phyloP scores from a whole-genome alignment of 2,888 invertebrate genomes.

The Melieria crassipennis region DNA sequence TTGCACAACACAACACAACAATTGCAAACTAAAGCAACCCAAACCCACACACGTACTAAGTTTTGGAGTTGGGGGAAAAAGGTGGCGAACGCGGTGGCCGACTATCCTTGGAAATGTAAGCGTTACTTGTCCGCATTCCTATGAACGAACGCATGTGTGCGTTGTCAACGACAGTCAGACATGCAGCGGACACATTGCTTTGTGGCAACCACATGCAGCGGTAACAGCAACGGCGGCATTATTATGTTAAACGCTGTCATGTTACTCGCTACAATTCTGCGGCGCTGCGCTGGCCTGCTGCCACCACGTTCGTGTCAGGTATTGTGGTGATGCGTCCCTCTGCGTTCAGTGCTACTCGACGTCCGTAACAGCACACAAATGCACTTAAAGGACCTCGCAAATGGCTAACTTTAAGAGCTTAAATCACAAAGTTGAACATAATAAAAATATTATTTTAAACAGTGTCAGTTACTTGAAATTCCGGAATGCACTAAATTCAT shows the following conservation, averaged over 20 bases:
- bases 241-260: conserved; percentile 25
- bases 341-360: no score
- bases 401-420: no score
- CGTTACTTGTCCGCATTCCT: neutral
- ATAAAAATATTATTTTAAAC: no score
- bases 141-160: neutral
- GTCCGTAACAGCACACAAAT: no score
- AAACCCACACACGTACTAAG: neutral
- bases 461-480: no score
- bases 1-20: neutral
- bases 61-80: conserved; percentile 12
- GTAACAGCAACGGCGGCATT: neutral
- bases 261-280: neutral
- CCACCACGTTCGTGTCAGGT: no score
- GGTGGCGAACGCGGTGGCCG: neutral
- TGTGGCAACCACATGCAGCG: conserved; percentile 1
- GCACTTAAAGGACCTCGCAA: no score
- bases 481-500: no score
- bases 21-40: neutral
- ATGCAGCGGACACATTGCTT: neutral
- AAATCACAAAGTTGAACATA: no score
- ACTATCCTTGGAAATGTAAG: no score
- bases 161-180: conserved; percentile 18
- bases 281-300: no score
- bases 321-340: no score